Evolutionary conservation across 2,797 vertebrate species (phyloP).

Genomic region (Amblyopsis hoosieri): DNA sequence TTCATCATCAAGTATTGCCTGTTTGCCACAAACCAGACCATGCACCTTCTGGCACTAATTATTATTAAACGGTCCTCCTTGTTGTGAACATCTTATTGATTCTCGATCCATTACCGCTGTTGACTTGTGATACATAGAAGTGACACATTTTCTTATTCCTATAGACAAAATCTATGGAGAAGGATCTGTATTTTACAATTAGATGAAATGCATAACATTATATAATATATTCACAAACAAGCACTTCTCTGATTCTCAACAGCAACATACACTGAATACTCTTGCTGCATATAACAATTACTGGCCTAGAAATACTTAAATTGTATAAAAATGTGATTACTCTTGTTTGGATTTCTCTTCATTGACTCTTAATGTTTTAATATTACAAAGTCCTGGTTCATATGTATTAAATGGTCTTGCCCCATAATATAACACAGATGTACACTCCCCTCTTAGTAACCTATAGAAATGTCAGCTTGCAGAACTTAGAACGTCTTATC

Average conservation of each 20-base stretch:
- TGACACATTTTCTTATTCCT: too few species aligned
- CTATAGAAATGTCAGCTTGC: constrained; percentile 13
- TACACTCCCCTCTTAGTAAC: constrained; percentile 13
- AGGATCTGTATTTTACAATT: too few species aligned
- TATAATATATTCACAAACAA: too few species aligned
- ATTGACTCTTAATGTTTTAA: constrained; percentile 7
- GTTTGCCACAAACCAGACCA: neutral
- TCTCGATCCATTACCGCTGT: neutral
- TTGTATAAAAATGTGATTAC: neutral
- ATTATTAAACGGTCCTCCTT: neutral
- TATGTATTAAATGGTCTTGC: constrained; percentile 12
- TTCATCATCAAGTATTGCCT: neutral
- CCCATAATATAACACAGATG: constrained; percentile 15
- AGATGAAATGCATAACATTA: too few species aligned
- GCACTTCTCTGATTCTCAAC: too few species aligned
- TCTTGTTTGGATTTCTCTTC: neutral
- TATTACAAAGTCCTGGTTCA: neutral
- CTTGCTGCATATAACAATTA: too few species aligned
- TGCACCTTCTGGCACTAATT: neutral
- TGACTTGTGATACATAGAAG: neutral
- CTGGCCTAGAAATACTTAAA: too few species aligned
- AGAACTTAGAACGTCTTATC: constrained; percentile 6
- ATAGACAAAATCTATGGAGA: too few species aligned
- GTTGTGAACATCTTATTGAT: neutral
- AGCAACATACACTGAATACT: too few species aligned